phyloP scores from a whole-genome alignment of 2,888 invertebrate species.

The Cryptosula pallasiana region DNA sequence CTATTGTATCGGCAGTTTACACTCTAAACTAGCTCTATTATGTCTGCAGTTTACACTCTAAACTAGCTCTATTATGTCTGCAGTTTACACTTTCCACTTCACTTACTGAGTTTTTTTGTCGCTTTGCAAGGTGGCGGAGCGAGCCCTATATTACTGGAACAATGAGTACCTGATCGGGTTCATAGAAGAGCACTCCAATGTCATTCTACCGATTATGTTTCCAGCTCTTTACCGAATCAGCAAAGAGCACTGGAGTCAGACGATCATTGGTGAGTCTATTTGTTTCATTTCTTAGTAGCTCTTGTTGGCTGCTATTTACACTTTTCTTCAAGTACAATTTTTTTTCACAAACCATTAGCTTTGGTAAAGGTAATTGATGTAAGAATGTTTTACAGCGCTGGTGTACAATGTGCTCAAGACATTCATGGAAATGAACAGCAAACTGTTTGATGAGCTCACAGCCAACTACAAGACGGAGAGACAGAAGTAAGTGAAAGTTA shows the following conservation, averaged over 20 bases:
- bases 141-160: constrained; percentile 78
- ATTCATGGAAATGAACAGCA: constrained; percentile 83
- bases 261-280: constrained; percentile 56
- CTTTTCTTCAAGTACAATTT: too few species aligned
- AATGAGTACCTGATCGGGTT: constrained; percentile 79
- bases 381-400: constrained; percentile 72
- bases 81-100: too few species aligned
- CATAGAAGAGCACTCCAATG: constrained; percentile 71
- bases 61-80: too few species aligned
- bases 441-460: constrained; percentile 79
- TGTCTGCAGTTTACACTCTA: too few species aligned
- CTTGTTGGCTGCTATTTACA: background rate
- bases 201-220: constrained; percentile 76
- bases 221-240: constrained; percentile 72
- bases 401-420: constrained; percentile 80
- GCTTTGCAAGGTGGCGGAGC: constrained; percentile 75
- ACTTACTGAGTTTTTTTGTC: too few species aligned
- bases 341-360: too few species aligned
- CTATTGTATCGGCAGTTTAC: too few species aligned
- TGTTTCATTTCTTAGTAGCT: background rate
- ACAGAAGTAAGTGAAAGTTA: constrained; percentile 49
- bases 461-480: constrained; percentile 71
- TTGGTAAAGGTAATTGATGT: too few species aligned
- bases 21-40: too few species aligned
- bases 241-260: constrained; percentile 81